Evolutionary conservation across 2,797 vertebrate genomes (phyloP).

Genomic region (Amblyraja radiata): DNA sequence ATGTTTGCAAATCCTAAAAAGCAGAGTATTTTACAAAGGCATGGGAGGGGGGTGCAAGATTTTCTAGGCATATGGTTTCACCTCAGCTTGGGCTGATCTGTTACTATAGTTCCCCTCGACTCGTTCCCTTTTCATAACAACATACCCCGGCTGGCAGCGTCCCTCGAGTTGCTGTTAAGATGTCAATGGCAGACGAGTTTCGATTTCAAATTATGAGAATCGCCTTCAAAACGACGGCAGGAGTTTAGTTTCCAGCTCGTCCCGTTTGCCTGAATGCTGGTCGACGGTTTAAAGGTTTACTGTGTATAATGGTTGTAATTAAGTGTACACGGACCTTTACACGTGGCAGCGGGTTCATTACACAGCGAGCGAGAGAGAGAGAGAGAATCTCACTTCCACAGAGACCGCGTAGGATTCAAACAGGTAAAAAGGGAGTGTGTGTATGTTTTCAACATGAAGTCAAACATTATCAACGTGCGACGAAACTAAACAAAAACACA

Average conservation of each 20-base stretch:
- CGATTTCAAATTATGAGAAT: not conserved
- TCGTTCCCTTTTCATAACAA: not conserved
- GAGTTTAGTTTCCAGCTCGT: not conserved
- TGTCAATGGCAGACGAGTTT: not conserved
- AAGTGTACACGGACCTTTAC: not conserved
- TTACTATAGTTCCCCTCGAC: not conserved
- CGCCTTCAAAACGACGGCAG: not conserved
- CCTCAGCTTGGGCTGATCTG: not conserved
- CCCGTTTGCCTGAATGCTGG: not conserved
- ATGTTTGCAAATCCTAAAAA: not conserved
- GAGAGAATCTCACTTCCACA: not conserved
- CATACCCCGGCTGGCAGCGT: not conserved
- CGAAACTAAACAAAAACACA: not conserved
- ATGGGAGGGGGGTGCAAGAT: not conserved
- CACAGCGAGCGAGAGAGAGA: not conserved
- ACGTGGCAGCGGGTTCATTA: slow-evolving; percentile 26
- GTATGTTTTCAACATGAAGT: not conserved
- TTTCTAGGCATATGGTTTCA: not conserved
- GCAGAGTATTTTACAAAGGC: not conserved
- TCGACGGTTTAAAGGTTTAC: not conserved
- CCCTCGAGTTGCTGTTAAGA: not conserved
- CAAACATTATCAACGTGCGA: not conserved
- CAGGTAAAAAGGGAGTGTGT: not conserved
- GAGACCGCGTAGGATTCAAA: not conserved
- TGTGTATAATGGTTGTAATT: not conserved